phyloP scores from a whole-genome alignment of 1,140 invertebrate genomes.

The Paraescarpia echinospica region DNA sequence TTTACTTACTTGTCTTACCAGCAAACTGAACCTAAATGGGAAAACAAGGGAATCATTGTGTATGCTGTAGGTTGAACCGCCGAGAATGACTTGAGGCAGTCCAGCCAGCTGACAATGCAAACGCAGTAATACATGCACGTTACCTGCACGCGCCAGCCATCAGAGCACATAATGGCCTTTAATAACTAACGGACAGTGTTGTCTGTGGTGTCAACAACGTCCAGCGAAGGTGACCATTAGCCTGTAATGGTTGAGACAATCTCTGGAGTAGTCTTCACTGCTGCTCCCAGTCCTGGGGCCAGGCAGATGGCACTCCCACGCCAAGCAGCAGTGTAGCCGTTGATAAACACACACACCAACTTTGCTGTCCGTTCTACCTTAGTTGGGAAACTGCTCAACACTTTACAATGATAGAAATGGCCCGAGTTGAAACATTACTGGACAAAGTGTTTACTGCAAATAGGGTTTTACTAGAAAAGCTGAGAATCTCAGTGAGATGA shows the following conservation, averaged over 20 bases:
- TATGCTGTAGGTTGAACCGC: not conserved
- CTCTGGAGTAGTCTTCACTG: not conserved
- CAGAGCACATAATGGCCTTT: not conserved
- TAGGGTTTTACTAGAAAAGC: too few species aligned
- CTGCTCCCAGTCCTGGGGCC: not conserved
- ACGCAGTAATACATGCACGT: not conserved
- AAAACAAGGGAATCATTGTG: not conserved
- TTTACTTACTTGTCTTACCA: too few species aligned
- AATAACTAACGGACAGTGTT: not conserved
- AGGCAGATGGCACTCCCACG: not conserved
- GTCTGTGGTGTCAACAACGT: not conserved
- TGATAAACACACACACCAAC: not conserved
- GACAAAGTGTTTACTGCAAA: too few species aligned
- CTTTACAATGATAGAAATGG: too few species aligned
- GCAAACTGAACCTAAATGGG: too few species aligned
- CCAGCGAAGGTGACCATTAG: not conserved
- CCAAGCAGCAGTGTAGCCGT: not conserved
- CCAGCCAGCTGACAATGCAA: not conserved
- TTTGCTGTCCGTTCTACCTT: not conserved
- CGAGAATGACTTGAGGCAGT: not conserved
- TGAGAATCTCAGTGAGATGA: too few species aligned
- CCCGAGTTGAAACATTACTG: too few species aligned
- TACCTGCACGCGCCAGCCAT: not conserved
- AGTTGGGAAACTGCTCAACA: not conserved
- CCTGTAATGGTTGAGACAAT: not conserved